phyloP scores from a whole-genome alignment of 2,797 vertebrate genomes.

The Acomys russatus region DNA sequence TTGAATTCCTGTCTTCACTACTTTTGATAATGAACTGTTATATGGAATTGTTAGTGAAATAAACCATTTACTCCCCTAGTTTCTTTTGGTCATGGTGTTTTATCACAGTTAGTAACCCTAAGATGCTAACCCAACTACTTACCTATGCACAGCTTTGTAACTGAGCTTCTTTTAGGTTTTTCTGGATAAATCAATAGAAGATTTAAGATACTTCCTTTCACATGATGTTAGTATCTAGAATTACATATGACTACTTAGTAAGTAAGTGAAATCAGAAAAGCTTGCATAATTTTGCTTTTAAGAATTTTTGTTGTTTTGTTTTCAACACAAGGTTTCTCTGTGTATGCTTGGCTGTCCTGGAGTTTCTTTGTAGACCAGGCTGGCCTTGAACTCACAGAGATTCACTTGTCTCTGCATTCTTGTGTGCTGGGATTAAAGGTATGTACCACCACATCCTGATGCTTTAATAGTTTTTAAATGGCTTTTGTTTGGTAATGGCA shows the following conservation, averaged over 20 bases:
- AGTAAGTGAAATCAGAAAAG: not conserved
- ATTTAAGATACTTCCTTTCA: not conserved
- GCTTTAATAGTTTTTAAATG: not conserved
- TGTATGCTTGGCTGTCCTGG: no score
- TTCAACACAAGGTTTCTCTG: no score
- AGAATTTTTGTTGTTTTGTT: not conserved
- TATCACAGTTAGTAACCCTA: not conserved
- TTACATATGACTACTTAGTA: not conserved
- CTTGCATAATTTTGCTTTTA: not conserved
- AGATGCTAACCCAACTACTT: not conserved
- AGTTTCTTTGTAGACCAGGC: no score
- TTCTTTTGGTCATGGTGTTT: not conserved
- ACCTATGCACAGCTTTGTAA: not conserved
- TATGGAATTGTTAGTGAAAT: not conserved
- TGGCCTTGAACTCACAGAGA: no score
- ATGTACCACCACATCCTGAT: no score
- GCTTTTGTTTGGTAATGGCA: not conserved
- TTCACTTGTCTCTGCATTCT: no score
- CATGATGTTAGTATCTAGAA: not conserved
- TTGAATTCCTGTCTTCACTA: not conserved
- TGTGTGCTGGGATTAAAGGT: no score
- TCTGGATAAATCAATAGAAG: not conserved
- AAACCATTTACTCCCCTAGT: not conserved
- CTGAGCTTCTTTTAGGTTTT: not conserved
- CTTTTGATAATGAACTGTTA: not conserved